Evolutionary conservation across 2,113 vertebrate genomes (phyloP).

Genomic region (Dromaius novaehollandiae): DNA sequence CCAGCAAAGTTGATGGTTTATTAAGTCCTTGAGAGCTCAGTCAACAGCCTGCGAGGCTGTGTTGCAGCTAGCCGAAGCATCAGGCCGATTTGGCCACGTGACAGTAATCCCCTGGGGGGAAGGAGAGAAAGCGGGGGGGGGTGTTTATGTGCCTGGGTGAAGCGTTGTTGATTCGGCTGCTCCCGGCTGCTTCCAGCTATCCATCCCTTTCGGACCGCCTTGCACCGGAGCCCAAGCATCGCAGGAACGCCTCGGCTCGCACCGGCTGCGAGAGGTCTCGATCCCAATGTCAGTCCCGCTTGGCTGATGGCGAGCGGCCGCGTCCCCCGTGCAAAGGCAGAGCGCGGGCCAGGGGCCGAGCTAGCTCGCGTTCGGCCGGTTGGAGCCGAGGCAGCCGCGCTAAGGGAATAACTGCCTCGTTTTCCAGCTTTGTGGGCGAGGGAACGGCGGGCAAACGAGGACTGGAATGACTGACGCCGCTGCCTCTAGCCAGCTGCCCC

Average conservation of each 20-base stretch:
- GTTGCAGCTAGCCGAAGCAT: not conserved
- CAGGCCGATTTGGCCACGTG: not conserved
- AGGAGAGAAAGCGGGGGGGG: not conserved
- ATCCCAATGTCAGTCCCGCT: not conserved
- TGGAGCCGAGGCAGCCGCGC: not conserved
- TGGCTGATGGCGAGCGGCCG: not conserved
- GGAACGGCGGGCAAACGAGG: not conserved
- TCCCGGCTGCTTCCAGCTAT: not conserved
- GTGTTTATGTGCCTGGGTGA: not conserved
- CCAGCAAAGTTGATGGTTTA: not conserved
- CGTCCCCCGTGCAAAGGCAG: not conserved
- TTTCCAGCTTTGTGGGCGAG: not conserved
- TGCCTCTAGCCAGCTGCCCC: not conserved
- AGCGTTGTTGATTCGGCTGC: not conserved
- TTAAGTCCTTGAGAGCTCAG: not conserved
- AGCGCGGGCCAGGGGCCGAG: not conserved
- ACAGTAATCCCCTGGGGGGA: not conserved
- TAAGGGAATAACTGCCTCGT: not conserved
- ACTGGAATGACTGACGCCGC: not conserved
- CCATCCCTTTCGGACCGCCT: rapidly evolving
- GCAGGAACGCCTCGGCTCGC: not conserved
- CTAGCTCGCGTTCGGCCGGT: not conserved
- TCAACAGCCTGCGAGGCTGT: not conserved
- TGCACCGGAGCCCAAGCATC: not conserved
- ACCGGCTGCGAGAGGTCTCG: not conserved